Base-by-base conservation (phyloP, 2,113 vertebrate species). In the Lophochroa leadbeateri region DNA sequence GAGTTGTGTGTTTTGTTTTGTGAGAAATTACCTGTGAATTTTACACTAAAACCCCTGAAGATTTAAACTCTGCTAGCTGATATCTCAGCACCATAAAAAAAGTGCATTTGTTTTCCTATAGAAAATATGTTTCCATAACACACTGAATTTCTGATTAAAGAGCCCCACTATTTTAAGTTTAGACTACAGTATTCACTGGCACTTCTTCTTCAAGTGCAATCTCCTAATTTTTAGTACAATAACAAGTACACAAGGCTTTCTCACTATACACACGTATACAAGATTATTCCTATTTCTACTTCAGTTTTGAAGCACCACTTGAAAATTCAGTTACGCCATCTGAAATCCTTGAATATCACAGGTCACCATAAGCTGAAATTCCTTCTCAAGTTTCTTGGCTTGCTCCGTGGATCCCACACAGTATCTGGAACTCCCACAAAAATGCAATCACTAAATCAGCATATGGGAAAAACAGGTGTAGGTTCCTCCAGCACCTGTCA, bases 301-400 rank as follows among this genome's bases (percentile, higher is more conserved):
- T 53, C 37, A 28, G 49, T 58, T 79, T 89, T 35, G 64, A 83
- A 74, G 46, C 61, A 20, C 70, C 29, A 67, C 86, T 63, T 21
- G 75, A 90, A 93, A 97, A 94, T 19, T 76, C 87, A 91, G 70
- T 39, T 91, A 72, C 5, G 7, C 67, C 1, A 4, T 53, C 87
- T 68, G 90, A 84, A 82, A 95, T 96, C 89, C 77, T 97, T 92
- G 94, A 92, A 97, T 96, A 97, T 84, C 46, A 72, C 92, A 93
- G 94, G 88, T 94, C 96, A 94, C 96, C 95, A 86, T 89, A 84
- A 96, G 90, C 94, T 96, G 47, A 91, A 93, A 98, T 97, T 98
- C 96, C 98, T 96, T 98, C 97, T 98, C 98, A 92, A 98, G 98
- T 98, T 97, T 98, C 98, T 98, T 98, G 98, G 98, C 98, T 96